Evolutionary conservation across 2,797 vertebrate genomes (phyloP).

Genomic region (Hydrolagus colliei): DNA sequence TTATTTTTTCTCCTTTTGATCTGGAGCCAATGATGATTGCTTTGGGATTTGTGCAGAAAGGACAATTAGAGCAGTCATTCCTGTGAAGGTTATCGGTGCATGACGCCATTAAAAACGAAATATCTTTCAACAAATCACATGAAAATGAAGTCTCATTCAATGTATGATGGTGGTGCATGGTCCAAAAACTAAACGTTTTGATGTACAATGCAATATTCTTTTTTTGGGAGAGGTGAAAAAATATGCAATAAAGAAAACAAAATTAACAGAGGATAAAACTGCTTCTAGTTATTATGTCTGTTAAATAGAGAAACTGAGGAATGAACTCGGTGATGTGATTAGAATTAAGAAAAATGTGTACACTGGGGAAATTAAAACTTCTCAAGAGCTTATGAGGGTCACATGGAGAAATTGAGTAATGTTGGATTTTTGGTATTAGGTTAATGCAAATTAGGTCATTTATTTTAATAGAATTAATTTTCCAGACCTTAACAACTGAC

Average conservation of each 20-base stretch:
- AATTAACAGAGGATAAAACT: slow-evolving; percentile 3
- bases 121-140: not conserved
- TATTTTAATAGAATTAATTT: not conserved
- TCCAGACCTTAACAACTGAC: not conserved
- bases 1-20: not conserved
- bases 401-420: not conserved
- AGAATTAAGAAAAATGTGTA: not conserved
- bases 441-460: not conserved
- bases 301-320: not conserved
- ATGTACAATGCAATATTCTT: not conserved
- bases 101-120: not conserved
- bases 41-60: not conserved
- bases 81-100: not conserved
- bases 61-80: not conserved
- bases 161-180: not conserved
- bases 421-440: not conserved
- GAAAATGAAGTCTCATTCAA: not conserved
- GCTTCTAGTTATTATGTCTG: not conserved
- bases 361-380: not conserved
- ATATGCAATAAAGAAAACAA: not conserved
- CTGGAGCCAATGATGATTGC: not conserved
- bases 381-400: not conserved
- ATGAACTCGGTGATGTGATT: not conserved
- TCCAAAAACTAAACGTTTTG: not conserved
- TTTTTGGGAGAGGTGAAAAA: not conserved